phyloP scores from a whole-genome alignment of 2,888 invertebrate species.

The Teinopalpus imperialis region DNA sequence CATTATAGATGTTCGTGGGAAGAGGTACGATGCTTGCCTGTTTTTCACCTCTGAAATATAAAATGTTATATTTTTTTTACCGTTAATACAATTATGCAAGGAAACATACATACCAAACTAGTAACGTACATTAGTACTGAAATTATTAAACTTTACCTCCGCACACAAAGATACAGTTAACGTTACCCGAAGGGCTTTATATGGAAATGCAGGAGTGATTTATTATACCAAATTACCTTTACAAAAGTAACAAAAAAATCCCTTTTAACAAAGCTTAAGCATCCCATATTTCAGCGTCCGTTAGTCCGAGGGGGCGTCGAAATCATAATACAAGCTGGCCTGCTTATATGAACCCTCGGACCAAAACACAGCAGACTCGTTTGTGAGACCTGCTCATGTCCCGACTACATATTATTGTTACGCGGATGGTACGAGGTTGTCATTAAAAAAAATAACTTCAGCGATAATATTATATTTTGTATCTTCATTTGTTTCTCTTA shows the following conservation, averaged over 20 bases:
- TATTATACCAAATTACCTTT: constrained; percentile 24
- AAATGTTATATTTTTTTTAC: not conserved
- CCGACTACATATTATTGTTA: too few species aligned
- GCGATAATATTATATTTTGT: too few species aligned
- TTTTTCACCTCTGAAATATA: too few species aligned
- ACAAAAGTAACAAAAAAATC: constrained; percentile 19
- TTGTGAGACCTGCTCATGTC: too few species aligned
- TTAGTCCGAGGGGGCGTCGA: constrained; percentile 14
- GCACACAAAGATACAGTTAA: constrained; percentile 2
- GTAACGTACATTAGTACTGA: constrained; percentile 10
- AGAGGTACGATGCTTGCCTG: too few species aligned
- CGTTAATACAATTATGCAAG: not conserved
- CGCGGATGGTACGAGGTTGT: too few species aligned
- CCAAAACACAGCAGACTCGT: not conserved
- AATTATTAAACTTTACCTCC: constrained; percentile 13
- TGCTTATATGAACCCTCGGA: constrained; percentile 8
- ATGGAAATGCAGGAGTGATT: constrained; percentile 23
- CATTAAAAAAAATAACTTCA: too few species aligned
- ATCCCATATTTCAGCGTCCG: constrained; percentile 22
- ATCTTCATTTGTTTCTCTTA: too few species aligned
- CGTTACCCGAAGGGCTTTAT: constrained; percentile 18
- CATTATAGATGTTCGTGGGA: too few species aligned
- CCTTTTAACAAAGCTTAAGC: constrained; percentile 21
- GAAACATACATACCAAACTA: constrained; percentile 5
- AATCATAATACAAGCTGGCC: constrained; percentile 1